Evolutionary conservation across 2,797 vertebrate genomes (phyloP).

Genomic region (Menidia menidia): DNA sequence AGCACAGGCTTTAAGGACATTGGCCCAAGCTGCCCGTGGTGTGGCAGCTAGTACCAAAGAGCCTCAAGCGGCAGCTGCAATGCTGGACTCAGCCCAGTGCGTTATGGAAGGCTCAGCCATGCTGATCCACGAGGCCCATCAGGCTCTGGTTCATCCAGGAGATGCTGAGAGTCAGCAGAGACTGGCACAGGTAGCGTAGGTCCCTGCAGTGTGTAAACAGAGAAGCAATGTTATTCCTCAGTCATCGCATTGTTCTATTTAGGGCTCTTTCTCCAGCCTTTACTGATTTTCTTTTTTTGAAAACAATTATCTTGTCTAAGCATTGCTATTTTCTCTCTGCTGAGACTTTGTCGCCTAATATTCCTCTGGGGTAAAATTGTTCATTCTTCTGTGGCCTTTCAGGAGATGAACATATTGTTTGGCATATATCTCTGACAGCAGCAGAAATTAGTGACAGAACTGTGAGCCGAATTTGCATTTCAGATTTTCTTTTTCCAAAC

Average conservation of each 20-base stretch:
- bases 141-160: constrained; percentile 93
- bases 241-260: constrained; percentile 35
- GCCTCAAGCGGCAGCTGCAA: constrained; percentile 90
- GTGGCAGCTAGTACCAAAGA: constrained; percentile 94
- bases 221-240: constrained; percentile 10
- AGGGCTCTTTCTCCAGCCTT: constrained; percentile 16
- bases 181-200: constrained; percentile 90
- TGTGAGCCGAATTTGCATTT: constrained; percentile 75
- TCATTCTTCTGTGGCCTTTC: constrained; percentile 68
- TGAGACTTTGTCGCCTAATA: constrained; percentile 47
- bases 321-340: constrained; percentile 66
- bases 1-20: constrained; percentile 93
- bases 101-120: constrained; percentile 98
- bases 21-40: constrained; percentile 95
- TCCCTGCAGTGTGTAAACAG: constrained; percentile 16
- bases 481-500: constrained; percentile 52
- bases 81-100: constrained; percentile 95
- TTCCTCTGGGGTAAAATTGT: constrained; percentile 64
- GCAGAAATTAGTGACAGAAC: constrained; percentile 77
- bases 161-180: constrained; percentile 98
- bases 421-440: constrained; percentile 77
- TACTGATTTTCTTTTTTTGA: constrained; percentile 61
- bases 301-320: constrained; percentile 65
- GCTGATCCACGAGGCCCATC: constrained; percentile 97
- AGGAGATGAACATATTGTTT: constrained; percentile 77